A percentile compares a stretch with the other conserved stretches of the same genome.
These are phyloP conservation scores for Nothocercus nigrocapillus DNA, from an alignment of 2,113 vertebrate genomes.

Conservation along the genomic window DNA sequence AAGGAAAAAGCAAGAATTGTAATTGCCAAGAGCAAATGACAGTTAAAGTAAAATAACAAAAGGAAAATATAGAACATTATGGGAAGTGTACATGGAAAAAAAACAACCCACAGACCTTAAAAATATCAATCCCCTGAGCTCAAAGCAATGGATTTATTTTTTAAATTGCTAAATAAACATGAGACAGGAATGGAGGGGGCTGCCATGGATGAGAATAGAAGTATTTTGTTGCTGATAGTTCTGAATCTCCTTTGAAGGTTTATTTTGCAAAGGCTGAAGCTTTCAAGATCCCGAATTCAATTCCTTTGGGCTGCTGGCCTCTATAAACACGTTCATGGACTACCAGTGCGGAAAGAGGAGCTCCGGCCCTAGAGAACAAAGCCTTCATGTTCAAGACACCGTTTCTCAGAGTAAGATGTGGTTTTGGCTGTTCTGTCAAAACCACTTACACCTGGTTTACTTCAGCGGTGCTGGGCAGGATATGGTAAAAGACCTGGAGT, in stretches of 20 bases:
- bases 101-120: neutral
- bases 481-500: conserved; percentile 73
- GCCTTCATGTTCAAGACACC: conserved; percentile 67
- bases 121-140: conserved; percentile 43
- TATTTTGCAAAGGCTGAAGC: conserved; percentile 55
- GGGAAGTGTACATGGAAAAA: conserved; percentile 19
- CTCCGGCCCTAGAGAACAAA: conserved; percentile 63
- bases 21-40: neutral
- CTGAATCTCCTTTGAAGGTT: conserved; percentile 62
- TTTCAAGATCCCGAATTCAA: conserved; percentile 67
- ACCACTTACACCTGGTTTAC: conserved; percentile 81
- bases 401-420: conserved; percentile 78
- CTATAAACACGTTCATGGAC: conserved; percentile 69
- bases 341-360: conserved; percentile 59
- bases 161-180: conserved; percentile 56
- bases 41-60: conserved; percentile 35
- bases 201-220: conserved; percentile 46
- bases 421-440: conserved; percentile 79
- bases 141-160: conserved; percentile 46
- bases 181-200: neutral
- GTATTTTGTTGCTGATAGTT: conserved; percentile 57
- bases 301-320: conserved; percentile 76
- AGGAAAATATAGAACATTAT: conserved; percentile 46
- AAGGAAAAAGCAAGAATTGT: neutral
- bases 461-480: conserved; percentile 69